Base-by-base conservation (phyloP, 2,113 vertebrate species). In the Pseudopodoces humilis region DNA sequence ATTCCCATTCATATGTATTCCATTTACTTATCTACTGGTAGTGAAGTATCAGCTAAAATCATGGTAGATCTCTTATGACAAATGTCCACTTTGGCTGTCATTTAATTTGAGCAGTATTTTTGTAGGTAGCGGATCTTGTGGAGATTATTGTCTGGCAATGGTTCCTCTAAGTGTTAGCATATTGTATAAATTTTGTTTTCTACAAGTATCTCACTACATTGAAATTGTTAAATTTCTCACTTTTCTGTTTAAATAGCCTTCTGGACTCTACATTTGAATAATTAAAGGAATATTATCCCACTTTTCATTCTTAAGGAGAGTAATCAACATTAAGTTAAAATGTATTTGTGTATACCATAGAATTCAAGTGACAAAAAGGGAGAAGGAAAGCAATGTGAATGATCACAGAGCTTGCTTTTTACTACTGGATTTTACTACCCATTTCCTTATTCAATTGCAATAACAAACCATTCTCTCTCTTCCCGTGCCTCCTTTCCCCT, bases 341-440 rank as follows among this genome's bases (percentile, higher is more conserved):
- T 5, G 0, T 28, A 19, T 69, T 56, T 60, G 7, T n/a, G 0
- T 16, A 27, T 11, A 28, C 14, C 2, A 2, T 25, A 59, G 19
- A 78, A 70, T 68, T 68, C 19, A 67, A 80, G 35, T 0, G 1
- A 74, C 13, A 67, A 67, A 55, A 82, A 23, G 24, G 21, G 39
- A 74, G 19, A 49, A 50, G 19, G 35, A 75, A 82, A 86, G 1
- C 24, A 41, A 30, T 47, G 20, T 43, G 13, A 50, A n/a, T 47
- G 7, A 69, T 43, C 14, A 37, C 6, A 79, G 16, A 70, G 7
- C 6, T 49, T 62, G 1, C 25, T 49, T 67, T 60, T 8, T 31
- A 15, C 79, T 13, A 72, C 71, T 52, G 16, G 1, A 28, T 81
- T 47, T 70, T 20, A 74, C 14, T 37, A 50, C 9, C 5, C 19